A percentile compares a stretch with the other conserved stretches of the same genome.
These are phyloP conservation scores for Stenichneumon culpator DNA, from an alignment of 2,888 invertebrate species.

Conservation along the genomic window DNA sequence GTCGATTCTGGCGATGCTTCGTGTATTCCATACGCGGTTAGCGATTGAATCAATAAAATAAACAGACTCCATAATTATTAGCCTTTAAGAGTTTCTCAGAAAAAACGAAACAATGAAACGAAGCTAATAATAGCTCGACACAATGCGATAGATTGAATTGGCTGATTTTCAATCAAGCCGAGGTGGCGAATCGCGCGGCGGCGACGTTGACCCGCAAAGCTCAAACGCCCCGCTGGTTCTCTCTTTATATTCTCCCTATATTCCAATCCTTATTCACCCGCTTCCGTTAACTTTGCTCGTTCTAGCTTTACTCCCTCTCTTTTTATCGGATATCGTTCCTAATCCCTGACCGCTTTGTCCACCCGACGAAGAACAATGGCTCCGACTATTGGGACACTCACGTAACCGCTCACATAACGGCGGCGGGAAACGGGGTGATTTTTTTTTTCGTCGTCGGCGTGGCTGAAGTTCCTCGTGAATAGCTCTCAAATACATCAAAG, in stretches of 20 bases:
- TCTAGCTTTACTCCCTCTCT: neutral
- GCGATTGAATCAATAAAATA: neutral
- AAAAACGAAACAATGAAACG: neutral
- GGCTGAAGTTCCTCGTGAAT: no score
- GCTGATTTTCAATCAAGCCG: slow-evolving; percentile 9
- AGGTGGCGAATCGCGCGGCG: neutral
- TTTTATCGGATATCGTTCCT: slow-evolving; percentile 44
- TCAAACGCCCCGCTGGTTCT: slow-evolving; percentile 9
- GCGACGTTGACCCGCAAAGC: neutral
- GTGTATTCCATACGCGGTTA: neutral
- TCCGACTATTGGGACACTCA: slow-evolving; percentile 70
- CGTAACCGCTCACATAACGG: slow-evolving; percentile 46
- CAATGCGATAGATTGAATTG: slow-evolving; percentile 11
- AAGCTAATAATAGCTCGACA: neutral
- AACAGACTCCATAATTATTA: neutral
- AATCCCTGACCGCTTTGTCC: slow-evolving; percentile 57
- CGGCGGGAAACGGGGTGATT: neutral
- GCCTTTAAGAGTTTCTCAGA: neutral
- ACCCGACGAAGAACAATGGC: slow-evolving; percentile 69
- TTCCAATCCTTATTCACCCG: neutral
- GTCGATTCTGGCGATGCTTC: neutral
- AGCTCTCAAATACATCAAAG: neutral
- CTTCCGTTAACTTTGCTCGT: slow-evolving; percentile 3
- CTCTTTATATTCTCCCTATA: neutral
- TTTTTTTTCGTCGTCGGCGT: neutral